Conservation (phyloP, 1,140 invertebrate species). For the Batillaria attramentaria region DNA sequence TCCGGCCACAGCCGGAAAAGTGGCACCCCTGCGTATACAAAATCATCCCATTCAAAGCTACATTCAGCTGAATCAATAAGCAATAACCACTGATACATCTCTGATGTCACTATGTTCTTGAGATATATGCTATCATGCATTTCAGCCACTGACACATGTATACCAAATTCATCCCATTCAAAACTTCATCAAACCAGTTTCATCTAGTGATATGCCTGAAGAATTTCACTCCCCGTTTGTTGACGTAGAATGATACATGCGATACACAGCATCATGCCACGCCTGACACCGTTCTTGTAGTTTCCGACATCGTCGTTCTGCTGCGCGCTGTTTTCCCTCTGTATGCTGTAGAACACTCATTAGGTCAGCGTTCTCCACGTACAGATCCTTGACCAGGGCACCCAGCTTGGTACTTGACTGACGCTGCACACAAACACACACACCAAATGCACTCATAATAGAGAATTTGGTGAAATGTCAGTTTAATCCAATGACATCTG, state of each 20-base stretch:
- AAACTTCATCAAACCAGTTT: neutral
- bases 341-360: constrained; percentile 24
- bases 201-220: neutral
- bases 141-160: neutral
- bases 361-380: constrained; percentile 20
- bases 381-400: constrained; percentile 18
- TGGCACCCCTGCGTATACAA: no score
- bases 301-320: constrained; percentile 15
- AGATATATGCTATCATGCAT: neutral
- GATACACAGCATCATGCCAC: constrained; percentile 21
- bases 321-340: constrained; percentile 11
- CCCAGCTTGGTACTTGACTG: constrained; percentile 21
- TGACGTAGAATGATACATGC: constrained; percentile 1
- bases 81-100: neutral
- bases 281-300: constrained; percentile 25
- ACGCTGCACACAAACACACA: constrained; percentile 14
- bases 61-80: neutral
- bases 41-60: no score
- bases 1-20: no score
- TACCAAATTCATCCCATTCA: neutral
- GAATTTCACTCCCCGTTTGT: no score
- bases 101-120: neutral
- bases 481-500: no score
- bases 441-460: neutral
- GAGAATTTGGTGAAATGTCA: no score